Percentiles rank a stretch among this genome's conserved stretches.
phyloP scores from a whole-genome alignment of 2,888 invertebrate species.

The Unio pictorum region DNA sequence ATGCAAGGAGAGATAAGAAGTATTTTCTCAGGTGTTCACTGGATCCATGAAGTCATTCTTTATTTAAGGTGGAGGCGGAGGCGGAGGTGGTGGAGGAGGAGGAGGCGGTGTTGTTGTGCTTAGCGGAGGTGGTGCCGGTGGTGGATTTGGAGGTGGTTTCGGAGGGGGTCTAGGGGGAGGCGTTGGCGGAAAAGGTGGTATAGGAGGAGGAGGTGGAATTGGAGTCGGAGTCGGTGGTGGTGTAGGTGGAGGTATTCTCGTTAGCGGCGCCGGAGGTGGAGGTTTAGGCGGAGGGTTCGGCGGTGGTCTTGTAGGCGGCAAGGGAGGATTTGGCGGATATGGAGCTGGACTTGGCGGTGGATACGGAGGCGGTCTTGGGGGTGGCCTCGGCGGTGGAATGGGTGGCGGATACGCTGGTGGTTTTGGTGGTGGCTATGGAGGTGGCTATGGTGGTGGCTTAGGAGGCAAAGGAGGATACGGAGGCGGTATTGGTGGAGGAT shows the following conservation, averaged over 20 bases:
- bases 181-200: too few species aligned
- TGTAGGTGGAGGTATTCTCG: not conserved
- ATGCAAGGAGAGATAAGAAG: too few species aligned
- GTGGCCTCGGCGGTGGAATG: not conserved
- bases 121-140: constrained; percentile 3
- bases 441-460: not conserved
- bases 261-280: not conserved
- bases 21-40: too few species aligned
- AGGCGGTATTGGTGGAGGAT: too few species aligned
- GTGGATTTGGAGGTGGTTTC: constrained; percentile 3
- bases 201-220: not conserved
- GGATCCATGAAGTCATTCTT: too few species aligned
- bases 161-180: constrained; percentile 1
- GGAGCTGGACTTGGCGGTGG: not conserved
- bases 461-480: not conserved
- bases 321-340: not conserved
- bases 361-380: not conserved
- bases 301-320: not conserved
- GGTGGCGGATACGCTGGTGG: not conserved
- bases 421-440: not conserved
- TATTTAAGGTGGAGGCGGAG: not conserved
- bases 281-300: not conserved
- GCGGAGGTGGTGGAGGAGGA: constrained; percentile 1
- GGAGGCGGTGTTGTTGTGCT: constrained; percentile 5
- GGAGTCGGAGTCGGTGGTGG: not conserved